Conservation (phyloP, 2,888 invertebrate species). For the Prenolepis imparis region DNA sequence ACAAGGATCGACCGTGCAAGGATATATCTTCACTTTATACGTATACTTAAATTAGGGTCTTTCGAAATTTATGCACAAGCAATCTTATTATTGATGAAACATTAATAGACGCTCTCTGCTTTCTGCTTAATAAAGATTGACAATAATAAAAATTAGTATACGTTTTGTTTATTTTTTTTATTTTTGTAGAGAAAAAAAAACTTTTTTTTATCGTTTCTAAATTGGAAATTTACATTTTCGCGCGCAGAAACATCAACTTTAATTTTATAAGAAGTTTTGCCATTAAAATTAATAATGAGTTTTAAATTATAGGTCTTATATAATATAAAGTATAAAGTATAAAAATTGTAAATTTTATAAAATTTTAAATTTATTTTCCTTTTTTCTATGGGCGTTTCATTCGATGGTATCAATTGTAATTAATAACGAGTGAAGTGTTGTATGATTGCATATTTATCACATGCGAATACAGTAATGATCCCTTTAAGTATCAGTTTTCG, state of each 20-base stretch:
- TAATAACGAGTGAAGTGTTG: background rate
- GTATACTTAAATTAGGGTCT: conserved; percentile 33
- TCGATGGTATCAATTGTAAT: background rate
- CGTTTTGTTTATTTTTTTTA: background rate
- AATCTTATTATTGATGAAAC: background rate
- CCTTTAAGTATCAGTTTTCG: background rate
- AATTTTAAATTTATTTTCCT: background rate
- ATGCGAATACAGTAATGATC: background rate
- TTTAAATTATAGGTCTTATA: background rate
- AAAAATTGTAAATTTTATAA: background rate
- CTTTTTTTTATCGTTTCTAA: background rate
- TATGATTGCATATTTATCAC: background rate
- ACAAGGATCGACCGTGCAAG: conserved; percentile 41
- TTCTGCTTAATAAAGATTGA: background rate
- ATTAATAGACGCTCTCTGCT: background rate
- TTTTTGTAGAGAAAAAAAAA: background rate
- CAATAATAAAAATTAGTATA: background rate
- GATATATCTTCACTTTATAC: background rate
- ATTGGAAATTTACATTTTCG: background rate
- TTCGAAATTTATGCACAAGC: background rate
- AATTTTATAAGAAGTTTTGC: background rate
- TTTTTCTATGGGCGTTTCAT: background rate
- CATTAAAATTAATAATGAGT: background rate
- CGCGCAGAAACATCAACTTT: background rate
- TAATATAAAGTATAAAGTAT: background rate